phyloP scores from a whole-genome alignment of 2,888 invertebrate species.

The Slavum lentiscoides region DNA sequence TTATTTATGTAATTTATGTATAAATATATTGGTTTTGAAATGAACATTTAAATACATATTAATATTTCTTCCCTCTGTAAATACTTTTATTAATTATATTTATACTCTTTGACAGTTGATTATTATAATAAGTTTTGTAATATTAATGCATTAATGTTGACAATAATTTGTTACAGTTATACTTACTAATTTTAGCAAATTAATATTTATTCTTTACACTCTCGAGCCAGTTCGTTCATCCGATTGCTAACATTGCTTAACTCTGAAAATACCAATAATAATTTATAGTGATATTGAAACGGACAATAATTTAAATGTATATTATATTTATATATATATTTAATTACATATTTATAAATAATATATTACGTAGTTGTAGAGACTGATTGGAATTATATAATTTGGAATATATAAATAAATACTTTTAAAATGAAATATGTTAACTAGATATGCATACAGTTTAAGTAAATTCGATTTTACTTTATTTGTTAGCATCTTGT shows the following conservation, averaged over 20 bases:
- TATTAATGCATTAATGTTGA: conserved; percentile 2
- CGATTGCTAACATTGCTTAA: conserved; percentile 22
- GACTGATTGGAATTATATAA: conserved; percentile 23
- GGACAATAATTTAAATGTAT: conserved; percentile 18
- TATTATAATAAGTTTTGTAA: conserved; percentile 28
- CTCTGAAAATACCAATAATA: conserved; percentile 47
- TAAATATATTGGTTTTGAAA: background rate
- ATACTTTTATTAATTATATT: conserved; percentile 3
- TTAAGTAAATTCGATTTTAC: background rate
- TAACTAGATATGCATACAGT: background rate
- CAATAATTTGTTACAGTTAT: conserved; percentile 28
- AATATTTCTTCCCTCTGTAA: background rate
- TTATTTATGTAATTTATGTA: background rate
- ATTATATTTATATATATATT: background rate
- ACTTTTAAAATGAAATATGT: background rate
- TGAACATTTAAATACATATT: background rate
- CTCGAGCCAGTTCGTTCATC: conserved; percentile 42
- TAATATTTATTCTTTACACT: conserved; percentile 43
- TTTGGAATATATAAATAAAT: background rate
- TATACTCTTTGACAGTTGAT: conserved; percentile 12
- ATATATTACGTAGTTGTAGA: conserved; percentile 10
- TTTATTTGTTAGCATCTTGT: background rate
- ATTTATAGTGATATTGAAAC: conserved; percentile 5
- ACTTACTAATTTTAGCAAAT: conserved; percentile 14
- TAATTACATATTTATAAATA: background rate